Percentiles rank a stretch among this genome's conserved stretches.
These are phyloP conservation scores for Muntiacus muntjak DNA, from an alignment of 2,113 vertebrate species.

Conservation along the genomic window DNA sequence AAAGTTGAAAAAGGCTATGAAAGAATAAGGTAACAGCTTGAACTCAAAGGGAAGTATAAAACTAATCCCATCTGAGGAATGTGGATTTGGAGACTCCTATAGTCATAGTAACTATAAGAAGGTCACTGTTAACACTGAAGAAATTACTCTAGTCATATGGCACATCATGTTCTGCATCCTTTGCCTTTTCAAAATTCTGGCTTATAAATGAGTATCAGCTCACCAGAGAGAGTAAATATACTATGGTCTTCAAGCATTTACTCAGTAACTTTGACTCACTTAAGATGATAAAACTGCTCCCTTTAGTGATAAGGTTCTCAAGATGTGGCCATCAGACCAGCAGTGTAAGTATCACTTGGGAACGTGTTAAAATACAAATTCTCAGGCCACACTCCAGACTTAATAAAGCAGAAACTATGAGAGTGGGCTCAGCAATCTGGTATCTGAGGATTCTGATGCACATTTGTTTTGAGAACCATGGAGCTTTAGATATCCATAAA, in stretches of 20 bases:
- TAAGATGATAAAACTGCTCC: not conserved
- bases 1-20: constrained; percentile 24
- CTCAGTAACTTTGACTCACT: not conserved
- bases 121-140: constrained; percentile 14
- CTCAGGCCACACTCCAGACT: not conserved
- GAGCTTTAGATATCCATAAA: not conserved
- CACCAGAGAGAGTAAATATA: not conserved
- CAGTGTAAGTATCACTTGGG: not conserved
- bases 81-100: not conserved
- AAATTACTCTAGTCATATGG: not conserved
- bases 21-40: constrained; percentile 16
- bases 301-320: not conserved
- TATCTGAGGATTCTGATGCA: not conserved
- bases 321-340: not conserved
- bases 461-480: constrained; percentile 6
- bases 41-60: constrained; percentile 30
- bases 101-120: not conserved
- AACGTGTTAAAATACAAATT: constrained; percentile 23
- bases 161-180: not conserved
- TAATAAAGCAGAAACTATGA: not conserved
- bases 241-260: not conserved
- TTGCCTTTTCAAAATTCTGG: not conserved
- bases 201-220: not conserved
- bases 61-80: constrained; percentile 19
- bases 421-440: not conserved